These are phyloP conservation scores for Cebus imitator DNA, from an alignment of 2,113 vertebrate species.

Conservation along the genomic window DNA sequence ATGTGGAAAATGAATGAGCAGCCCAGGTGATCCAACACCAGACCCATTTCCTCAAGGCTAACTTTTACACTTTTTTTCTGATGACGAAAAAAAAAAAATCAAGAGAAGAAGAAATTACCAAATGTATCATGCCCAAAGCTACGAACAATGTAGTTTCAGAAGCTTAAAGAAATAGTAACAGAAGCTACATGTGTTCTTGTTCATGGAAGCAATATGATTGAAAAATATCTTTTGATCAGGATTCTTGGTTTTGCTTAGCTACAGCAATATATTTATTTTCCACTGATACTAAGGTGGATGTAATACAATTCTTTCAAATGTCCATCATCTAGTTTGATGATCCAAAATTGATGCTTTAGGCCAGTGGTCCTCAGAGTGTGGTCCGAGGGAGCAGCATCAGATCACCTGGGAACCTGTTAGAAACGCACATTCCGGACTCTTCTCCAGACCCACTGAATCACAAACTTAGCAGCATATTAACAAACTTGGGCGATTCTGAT, in stretches of 20 bases:
- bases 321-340: background rate
- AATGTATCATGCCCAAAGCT: background rate
- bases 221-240: background rate
- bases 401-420: background rate
- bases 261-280: background rate
- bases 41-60: background rate
- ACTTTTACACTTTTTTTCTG: background rate
- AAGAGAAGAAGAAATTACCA: conserved; percentile 18
- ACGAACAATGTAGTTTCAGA: background rate
- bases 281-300: background rate
- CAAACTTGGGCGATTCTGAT: background rate
- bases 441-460: background rate
- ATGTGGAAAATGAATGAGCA: background rate
- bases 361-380: background rate
- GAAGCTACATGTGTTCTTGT: background rate
- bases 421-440: background rate
- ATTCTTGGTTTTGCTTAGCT: background rate
- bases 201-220: background rate
- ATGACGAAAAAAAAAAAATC: background rate
- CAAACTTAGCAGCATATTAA: background rate
- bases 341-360: background rate
- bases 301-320: background rate
- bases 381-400: background rate
- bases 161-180: background rate
- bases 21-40: conserved; percentile 22